Evolutionary conservation across 2,888 invertebrate species (phyloP), one percentile per base, ranked within the genome.

Genomic region (Pogonocherus hispidulus): DNA sequence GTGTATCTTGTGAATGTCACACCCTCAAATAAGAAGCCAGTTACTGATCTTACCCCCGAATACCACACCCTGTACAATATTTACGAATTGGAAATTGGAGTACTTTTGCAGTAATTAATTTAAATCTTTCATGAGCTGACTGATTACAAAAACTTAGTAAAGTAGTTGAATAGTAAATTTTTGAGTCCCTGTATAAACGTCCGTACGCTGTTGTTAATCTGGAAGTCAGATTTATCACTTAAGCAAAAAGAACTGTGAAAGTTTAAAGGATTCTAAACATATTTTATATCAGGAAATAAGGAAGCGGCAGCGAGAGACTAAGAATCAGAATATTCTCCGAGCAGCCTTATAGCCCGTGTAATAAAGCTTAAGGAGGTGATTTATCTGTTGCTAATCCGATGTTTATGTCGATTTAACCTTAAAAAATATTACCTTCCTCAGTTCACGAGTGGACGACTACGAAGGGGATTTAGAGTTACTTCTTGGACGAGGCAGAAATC

Each of bases 381-480:
- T 63, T 63, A 63, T 55, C 16, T 47, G 52, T 54, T 63, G 63
- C 63, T 55, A 63, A 63, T 63, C 63, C 55, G 47, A 47, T 55
- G 63, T 54, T 63, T 63, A 63, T 46, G 63, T 63, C 63, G 55
- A 63, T 54, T 55, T 63, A 22, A 20, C 55, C 35, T 55, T 35
- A 22, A 27, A 55, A 55, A 63, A 63, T 52, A 63, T 27, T 44
- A 63, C 20, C 54, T 5, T 27, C 44, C 5, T 18, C 44, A 46
- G 35, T 47, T 19, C 16, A 18, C 16, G 47, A 47, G 23, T 46
- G 44, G 41, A 37, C 57, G 11, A n/a, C 23, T 37, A 16, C 20
- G 19, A 20, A 9, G 16, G 23, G 57, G 57, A 57, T 23, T 57
- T 46, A 16, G 57, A 46, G n/a, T 41, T 44, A 56, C 41, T 19